phyloP scores from a whole-genome alignment of 1,140 invertebrate genomes.

The Tribolium castaneum region DNA sequence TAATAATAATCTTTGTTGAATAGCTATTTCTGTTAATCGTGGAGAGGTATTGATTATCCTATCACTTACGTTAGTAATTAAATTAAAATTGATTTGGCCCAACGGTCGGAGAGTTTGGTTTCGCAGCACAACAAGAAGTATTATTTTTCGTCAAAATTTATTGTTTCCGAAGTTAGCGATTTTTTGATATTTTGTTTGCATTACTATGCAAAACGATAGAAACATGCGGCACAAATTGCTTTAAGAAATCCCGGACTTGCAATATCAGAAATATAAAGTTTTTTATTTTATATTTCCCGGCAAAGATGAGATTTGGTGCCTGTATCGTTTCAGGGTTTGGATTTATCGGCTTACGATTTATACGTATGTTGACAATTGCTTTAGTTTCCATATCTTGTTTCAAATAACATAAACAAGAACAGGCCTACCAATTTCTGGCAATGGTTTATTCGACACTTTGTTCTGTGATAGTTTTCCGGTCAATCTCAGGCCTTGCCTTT shows the following conservation, averaged over 20 bases:
- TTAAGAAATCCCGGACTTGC: constrained; percentile 27
- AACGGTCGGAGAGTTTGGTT: constrained; percentile 1
- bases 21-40: not conserved
- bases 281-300: constrained; percentile 30
- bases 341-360: constrained; percentile 35
- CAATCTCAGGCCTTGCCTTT: not conserved
- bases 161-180: constrained; percentile 4
- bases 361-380: constrained; percentile 31
- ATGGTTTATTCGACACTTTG: constrained; percentile 25
- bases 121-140: not conserved
- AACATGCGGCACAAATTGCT: constrained; percentile 31
- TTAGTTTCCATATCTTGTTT: constrained; percentile 24
- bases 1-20: not conserved
- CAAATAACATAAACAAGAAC: constrained; percentile 21
- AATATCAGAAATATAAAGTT: constrained; percentile 29
- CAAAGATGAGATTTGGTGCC: constrained; percentile 29
- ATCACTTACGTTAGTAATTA: not conserved
- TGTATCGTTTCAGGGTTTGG: constrained; percentile 1
- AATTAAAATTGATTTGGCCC: constrained; percentile 3
- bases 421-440: constrained; percentile 28
- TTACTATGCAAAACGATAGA: constrained; percentile 30
- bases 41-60: not conserved
- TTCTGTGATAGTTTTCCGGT: constrained; percentile 23
- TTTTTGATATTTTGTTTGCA: constrained; percentile 15
- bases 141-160: not conserved